Evolutionary conservation across 2,888 invertebrate genomes (phyloP).

Genomic region (Ormyrus rosae): DNA sequence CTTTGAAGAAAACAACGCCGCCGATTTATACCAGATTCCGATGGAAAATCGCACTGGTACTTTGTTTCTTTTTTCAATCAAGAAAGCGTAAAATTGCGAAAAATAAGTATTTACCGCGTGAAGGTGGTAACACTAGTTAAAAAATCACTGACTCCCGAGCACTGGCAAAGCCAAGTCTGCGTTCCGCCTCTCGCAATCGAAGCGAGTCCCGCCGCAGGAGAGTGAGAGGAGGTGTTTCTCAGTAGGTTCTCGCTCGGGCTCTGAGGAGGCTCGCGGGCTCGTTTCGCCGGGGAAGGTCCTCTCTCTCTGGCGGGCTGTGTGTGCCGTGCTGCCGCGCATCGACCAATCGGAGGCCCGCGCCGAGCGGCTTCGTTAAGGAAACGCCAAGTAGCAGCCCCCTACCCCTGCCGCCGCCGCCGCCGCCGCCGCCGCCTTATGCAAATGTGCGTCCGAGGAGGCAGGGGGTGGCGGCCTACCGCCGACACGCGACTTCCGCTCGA

Average conservation of each 20-base stretch:
- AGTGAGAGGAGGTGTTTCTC: conserved; percentile 62
- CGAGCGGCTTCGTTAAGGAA: conserved; percentile 66
- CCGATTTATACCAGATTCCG: no score
- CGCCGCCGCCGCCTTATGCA: conserved; percentile 26
- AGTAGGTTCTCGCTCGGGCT: conserved; percentile 61
- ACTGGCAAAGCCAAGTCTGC: no score
- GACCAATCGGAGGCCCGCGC: conserved; percentile 69
- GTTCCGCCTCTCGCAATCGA: no score
- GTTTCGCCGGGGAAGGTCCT: neutral
- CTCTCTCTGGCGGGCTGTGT: neutral
- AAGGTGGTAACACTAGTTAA: no score
- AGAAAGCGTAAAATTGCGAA: no score
- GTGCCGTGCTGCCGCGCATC: conserved; percentile 60
- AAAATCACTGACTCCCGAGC: no score
- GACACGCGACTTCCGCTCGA: conserved; percentile 75
- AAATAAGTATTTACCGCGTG: no score
- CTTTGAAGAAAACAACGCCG: no score
- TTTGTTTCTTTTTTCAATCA: no score
- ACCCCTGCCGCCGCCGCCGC: conserved; percentile 35
- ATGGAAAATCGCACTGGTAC: no score
- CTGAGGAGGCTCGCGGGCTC: neutral
- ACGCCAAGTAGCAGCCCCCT: conserved; percentile 39
- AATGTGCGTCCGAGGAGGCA: conserved; percentile 50
- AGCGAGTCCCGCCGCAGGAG: neutral
- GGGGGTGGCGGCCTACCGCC: conserved; percentile 62